Conservation (phyloP, 2,888 invertebrate genomes). For the Macaria liturata region DNA sequence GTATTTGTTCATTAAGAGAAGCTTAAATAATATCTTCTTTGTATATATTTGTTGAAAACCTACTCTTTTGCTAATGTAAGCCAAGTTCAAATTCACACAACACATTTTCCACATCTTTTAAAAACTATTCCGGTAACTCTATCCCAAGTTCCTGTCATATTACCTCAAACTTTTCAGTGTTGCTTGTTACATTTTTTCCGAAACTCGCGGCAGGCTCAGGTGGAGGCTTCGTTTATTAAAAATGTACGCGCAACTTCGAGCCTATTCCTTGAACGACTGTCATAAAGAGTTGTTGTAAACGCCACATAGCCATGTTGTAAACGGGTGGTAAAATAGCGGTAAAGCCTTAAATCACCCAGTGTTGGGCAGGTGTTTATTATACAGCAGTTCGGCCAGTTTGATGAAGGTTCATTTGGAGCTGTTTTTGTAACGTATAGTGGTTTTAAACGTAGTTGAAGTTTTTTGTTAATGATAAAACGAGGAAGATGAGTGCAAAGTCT, state of each 20-base stretch:
- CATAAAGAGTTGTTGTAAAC: slow-evolving; percentile 27
- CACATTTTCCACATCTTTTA: too few species aligned
- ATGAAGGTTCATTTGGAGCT: slow-evolving; percentile 26
- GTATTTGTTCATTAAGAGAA: too few species aligned
- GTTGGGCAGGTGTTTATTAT: slow-evolving; percentile 35
- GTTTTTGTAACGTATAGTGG: background rate
- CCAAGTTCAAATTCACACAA: too few species aligned
- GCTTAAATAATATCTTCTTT: too few species aligned
- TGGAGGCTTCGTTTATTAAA: slow-evolving; percentile 58
- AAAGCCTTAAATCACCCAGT: slow-evolving; percentile 30
- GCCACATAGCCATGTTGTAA: slow-evolving; percentile 29
- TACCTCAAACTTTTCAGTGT: background rate
- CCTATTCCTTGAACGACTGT: slow-evolving; percentile 31
- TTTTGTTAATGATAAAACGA: too few species aligned
- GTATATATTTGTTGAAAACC: too few species aligned
- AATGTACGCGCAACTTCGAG: slow-evolving; percentile 44
- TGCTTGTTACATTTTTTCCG: slow-evolving; percentile 10
- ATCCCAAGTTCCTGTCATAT: too few species aligned
- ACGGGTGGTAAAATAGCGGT: slow-evolving; percentile 23
- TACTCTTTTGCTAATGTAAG: too few species aligned
- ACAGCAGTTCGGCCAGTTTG: slow-evolving; percentile 14
- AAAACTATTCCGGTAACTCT: too few species aligned
- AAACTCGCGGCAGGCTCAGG: slow-evolving; percentile 43
- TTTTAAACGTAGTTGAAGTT: too few species aligned
- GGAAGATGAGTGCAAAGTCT: too few species aligned